Conservation (phyloP, 2,113 vertebrate genomes). For the Hoplias malabaricus region DNA sequence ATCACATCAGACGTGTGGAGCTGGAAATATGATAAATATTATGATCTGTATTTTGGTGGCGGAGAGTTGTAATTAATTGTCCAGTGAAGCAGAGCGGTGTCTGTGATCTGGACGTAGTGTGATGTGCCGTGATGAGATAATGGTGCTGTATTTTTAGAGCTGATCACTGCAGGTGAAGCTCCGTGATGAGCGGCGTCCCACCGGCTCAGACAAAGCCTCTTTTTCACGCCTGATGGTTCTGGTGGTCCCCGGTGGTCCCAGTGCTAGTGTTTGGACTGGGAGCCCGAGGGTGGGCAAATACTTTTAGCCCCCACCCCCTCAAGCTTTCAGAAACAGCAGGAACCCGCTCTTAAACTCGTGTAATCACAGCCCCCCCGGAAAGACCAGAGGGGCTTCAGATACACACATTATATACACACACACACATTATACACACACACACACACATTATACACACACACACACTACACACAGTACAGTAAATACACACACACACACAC, state of each 20-base stretch:
- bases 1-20: slow-evolving; percentile 5
- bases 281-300: slow-evolving; percentile 58
- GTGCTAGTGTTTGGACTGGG: slow-evolving; percentile 41
- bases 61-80: slow-evolving; percentile 45
- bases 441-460: no score
- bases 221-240: no score
- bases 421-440: no score
- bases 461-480: no score
- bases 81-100: slow-evolving; percentile 11
- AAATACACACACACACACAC: no score
- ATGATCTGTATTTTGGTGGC: slow-evolving; percentile 40
- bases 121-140: slow-evolving; percentile 59
- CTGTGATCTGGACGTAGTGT: slow-evolving; percentile 1
- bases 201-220: slow-evolving; percentile 63
- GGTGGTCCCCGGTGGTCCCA: slow-evolving; percentile 43
- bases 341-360: slow-evolving; percentile 10
- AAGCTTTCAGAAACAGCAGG: slow-evolving; percentile 7
- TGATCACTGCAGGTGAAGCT: slow-evolving; percentile 41
- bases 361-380: slow-evolving; percentile 33
- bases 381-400: slow-evolving; percentile 13
- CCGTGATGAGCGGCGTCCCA: slow-evolving; percentile 62
- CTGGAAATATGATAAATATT: slow-evolving; percentile 52
- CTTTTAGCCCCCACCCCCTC: slow-evolving; percentile 43
- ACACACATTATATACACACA: neutral
- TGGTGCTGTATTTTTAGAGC: slow-evolving; percentile 49